Percentiles rank a stretch among this genome's conserved stretches.
Conservation (phyloP, 2,888 invertebrate species). For the Seladonia tumulorum region DNA sequence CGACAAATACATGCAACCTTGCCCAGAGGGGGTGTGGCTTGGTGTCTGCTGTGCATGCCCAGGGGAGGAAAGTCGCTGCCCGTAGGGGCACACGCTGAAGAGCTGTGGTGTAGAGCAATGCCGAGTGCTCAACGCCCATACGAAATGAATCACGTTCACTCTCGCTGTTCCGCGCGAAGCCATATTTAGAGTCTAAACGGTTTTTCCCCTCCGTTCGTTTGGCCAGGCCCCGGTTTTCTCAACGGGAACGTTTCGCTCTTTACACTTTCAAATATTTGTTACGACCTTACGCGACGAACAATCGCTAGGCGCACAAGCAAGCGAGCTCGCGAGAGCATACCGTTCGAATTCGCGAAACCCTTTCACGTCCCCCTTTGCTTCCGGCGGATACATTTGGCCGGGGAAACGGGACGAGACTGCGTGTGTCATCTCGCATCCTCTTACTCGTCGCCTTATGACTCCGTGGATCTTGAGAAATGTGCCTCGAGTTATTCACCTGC, state of each 20-base stretch:
- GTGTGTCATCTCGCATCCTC: constrained; percentile 53
- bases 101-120: constrained; percentile 26
- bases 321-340: constrained; percentile 2
- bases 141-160: constrained; percentile 68
- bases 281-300: constrained; percentile 52
- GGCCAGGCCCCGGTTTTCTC: constrained; percentile 24
- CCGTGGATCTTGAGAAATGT: constrained; percentile 47
- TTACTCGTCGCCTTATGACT: constrained; percentile 26
- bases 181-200: constrained; percentile 58
- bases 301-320: constrained; percentile 38
- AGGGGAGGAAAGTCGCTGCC: too few relatives aligned
- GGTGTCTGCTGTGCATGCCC: too few relatives aligned
- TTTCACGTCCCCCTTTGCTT: constrained; percentile 57
- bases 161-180: constrained; percentile 54
- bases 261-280: constrained; percentile 63
- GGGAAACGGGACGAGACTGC: constrained; percentile 34
- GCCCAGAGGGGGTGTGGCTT: too few relatives aligned
- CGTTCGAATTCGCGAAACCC: constrained; percentile 24
- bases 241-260: constrained; percentile 31
- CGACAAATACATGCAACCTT: too few relatives aligned
- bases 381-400: constrained; percentile 60
- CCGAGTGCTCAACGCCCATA: constrained; percentile 54
- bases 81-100: too few relatives aligned
- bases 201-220: constrained; percentile 44
- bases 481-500: constrained; percentile 38